Percentiles rank a stretch among this genome's conserved stretches.
Conservation (phyloP, 2,797 vertebrate species). For the Onychomys torridus region DNA sequence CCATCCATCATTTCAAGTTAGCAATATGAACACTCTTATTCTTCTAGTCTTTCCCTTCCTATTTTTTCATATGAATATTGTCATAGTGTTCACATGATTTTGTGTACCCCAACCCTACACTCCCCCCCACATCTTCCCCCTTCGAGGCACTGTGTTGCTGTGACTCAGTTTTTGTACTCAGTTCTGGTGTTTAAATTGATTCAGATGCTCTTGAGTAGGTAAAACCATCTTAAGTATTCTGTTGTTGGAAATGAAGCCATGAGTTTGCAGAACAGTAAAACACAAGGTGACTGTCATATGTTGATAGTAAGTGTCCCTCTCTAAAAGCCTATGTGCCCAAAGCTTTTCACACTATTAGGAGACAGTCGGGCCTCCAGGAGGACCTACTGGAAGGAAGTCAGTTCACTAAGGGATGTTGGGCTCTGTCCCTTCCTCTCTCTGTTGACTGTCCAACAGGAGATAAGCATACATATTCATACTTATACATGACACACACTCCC, state of each 20-base stretch:
- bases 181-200: neutral
- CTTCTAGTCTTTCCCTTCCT: neutral
- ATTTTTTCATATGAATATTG: neutral
- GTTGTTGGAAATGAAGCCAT: neutral
- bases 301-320: neutral
- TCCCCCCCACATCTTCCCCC: too few relatives aligned
- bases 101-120: neutral
- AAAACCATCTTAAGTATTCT: neutral
- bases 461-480: neutral
- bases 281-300: neutral
- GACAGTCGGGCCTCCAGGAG: fast-evolving
- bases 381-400: neutral
- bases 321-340: neutral
- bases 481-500: neutral
- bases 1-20: neutral
- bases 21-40: neutral
- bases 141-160: neutral
- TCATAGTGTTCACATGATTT: neutral
- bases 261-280: slow-evolving; percentile 21
- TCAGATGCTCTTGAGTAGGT: neutral
- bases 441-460: neutral
- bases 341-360: neutral
- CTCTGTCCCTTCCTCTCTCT: neutral
- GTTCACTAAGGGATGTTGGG: neutral
- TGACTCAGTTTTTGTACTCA: neutral